Evolutionary conservation across 1,140 invertebrate genomes (phyloP).

Genomic region (Ceratoteleas bidentatus): DNA sequence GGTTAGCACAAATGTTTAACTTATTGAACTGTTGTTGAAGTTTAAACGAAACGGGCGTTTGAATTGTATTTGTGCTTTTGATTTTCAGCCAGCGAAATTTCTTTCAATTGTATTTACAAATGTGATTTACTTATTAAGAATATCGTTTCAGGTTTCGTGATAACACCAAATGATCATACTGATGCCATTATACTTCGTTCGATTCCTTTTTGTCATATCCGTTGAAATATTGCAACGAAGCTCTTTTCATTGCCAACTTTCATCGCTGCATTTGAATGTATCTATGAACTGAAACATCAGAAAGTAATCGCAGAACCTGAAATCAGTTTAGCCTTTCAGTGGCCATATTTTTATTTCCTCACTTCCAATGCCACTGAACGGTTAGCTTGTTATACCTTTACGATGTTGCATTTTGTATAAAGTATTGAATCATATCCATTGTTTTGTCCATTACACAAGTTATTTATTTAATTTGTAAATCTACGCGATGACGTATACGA

Average conservation of each 20-base stretch:
- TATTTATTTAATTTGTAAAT: constrained; percentile 3
- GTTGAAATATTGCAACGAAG: not conserved
- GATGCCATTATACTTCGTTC: not conserved
- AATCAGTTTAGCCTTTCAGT: not conserved
- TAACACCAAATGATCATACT: not conserved
- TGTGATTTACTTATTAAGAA: constrained; percentile 1
- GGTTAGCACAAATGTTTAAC: no score
- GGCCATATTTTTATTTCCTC: not conserved
- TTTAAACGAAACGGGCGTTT: constrained; percentile 8
- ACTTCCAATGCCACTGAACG: not conserved
- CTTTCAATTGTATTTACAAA: not conserved
- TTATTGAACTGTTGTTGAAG: no score
- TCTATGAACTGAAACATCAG: not conserved
- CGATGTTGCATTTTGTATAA: constrained; percentile 1
- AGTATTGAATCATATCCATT: not conserved
- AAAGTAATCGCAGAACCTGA: not conserved
- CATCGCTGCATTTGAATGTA: not conserved
- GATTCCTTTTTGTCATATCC: not conserved
- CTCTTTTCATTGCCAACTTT: not conserved
- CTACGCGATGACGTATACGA: no score
- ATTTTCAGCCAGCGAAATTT: not conserved
- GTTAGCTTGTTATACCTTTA: constrained; percentile 4
- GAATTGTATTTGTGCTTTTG: not conserved
- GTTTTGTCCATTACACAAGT: not conserved
- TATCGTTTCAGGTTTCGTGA: not conserved